Base-by-base conservation (phyloP, 1,140 invertebrate genomes). In the Atta cephalotes region DNA sequence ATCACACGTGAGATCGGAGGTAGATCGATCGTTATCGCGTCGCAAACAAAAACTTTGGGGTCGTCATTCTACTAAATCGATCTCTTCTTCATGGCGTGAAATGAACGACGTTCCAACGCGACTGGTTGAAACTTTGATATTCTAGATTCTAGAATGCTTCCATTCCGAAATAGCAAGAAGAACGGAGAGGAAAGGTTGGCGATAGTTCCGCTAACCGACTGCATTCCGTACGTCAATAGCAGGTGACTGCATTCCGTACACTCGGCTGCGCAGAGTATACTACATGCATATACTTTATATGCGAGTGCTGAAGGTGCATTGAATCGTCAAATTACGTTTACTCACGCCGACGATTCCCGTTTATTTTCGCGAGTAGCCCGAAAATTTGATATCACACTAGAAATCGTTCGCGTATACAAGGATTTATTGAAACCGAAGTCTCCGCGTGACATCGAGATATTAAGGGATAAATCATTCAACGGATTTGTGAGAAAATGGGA, bases 321-420 rank as follows among this genome's bases (percentile, higher is more conserved):
- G 76, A 87, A 87, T 87, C 86, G 60, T 82, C 86, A 87, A 88
- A 88, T 88, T 87, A 84, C 86, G 86, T 88, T 88, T 84, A 70
- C 86, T 84, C 86, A 53, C 63, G 16, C 70, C 63, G 56, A 18
- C 78, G 78, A 74, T 82, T 39, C 25, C 16, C 49, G 56, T 39
- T 62, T 81, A 63, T 71, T 80, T 71, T 74, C 58, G 56, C 49
- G 63, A 58, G 39, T 84, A 51, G 70, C 70, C 51, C 60, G 39
- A n/a, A 62, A 60, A 82, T 71, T 87, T 82, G 70, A 88, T 87
- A 78, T 87, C 62, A 10, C 18, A 12, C 21, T 58, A 49, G 56
- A 39, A 82, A 6, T 21, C 70, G 45, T 5, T 66, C 56, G 25
- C 72, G 28, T 62, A 62, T 62, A 71, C 66, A 49, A 58, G 49